Percentiles rank a stretch among this genome's conserved stretches.
phyloP scores from a whole-genome alignment of 2,113 vertebrate genomes.

The Azemiops feae region DNA sequence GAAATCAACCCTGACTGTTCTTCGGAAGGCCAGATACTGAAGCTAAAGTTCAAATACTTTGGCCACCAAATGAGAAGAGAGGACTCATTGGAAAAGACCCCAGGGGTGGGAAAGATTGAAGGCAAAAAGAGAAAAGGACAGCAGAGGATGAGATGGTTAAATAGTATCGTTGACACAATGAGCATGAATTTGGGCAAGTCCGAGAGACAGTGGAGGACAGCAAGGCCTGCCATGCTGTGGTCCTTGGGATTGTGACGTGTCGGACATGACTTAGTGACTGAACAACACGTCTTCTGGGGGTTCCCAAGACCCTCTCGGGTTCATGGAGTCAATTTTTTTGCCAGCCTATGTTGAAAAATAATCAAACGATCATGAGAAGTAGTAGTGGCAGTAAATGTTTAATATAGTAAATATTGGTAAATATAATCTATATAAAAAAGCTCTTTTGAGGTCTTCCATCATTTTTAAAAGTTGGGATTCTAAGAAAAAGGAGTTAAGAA shows the following conservation, averaged over 20 bases:
- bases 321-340: background rate
- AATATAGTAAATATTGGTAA: background rate
- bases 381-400: background rate
- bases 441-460: background rate
- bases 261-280: background rate
- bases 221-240: background rate
- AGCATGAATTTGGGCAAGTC: background rate
- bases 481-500: background rate
- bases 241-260: background rate
- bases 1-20: background rate
- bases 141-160: background rate
- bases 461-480: background rate
- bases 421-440: background rate
- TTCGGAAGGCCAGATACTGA: background rate
- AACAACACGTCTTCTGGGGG: background rate
- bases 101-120: background rate
- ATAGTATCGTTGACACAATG: background rate
- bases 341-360: background rate
- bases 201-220: background rate
- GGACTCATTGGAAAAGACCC: background rate
- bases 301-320: background rate
- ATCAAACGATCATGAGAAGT: background rate
- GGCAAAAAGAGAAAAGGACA: background rate
- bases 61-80: background rate
- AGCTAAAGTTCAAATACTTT: background rate